Evolutionary conservation across 2,113 vertebrate genomes (phyloP).

Genomic region (Thunnus thynnus): DNA sequence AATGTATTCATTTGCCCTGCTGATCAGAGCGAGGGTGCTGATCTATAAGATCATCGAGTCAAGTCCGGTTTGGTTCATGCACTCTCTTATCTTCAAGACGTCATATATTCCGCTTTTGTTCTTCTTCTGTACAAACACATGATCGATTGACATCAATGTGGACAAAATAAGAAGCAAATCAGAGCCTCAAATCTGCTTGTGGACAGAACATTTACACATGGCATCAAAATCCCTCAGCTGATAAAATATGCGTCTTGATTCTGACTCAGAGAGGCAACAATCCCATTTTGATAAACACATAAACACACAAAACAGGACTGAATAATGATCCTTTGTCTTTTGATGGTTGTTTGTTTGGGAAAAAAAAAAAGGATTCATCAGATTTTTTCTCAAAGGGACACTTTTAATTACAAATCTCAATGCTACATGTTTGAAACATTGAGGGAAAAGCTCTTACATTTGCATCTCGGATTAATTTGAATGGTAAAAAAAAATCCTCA

Average conservation of each 20-base stretch:
- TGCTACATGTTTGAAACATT: background rate
- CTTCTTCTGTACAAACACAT: background rate
- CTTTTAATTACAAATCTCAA: background rate
- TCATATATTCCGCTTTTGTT: background rate
- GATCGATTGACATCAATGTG: constrained; percentile 16
- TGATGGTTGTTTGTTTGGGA: constrained; percentile 4
- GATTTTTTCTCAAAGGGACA: background rate
- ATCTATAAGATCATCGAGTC: constrained; percentile 32
- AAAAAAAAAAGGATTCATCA: background rate
- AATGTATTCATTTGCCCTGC: constrained; percentile 35
- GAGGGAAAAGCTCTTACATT: background rate
- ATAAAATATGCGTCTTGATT: constrained; percentile 49
- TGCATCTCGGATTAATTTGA: background rate
- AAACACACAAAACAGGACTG: constrained; percentile 21
- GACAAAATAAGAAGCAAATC: background rate
- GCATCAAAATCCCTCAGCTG: constrained; percentile 21
- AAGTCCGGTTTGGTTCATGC: background rate
- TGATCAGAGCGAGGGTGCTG: constrained; percentile 41
- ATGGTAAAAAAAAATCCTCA: background rate
- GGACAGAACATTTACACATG: background rate
- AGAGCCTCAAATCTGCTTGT: constrained; percentile 1
- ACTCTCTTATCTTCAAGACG: constrained; percentile 15
- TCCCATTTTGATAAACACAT: constrained; percentile 45
- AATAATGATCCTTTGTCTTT: constrained; percentile 27
- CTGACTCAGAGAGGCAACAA: constrained; percentile 16